These are phyloP conservation scores for Heliocidaris tuberculata DNA, from an alignment of 35 echinoderm and acorn worm genomes.

Conservation along the genomic window DNA sequence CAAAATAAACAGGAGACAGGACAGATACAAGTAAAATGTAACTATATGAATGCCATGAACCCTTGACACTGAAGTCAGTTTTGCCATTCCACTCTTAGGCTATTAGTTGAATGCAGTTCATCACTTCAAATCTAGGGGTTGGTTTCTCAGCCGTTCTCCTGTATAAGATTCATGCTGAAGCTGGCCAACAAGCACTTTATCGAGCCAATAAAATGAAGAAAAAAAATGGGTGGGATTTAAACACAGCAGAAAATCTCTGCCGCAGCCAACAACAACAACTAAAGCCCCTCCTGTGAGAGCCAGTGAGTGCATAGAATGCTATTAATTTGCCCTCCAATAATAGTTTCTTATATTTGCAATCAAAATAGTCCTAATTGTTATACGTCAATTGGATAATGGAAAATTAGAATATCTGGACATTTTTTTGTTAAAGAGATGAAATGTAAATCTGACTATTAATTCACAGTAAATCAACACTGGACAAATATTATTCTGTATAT, in stretches of 20 bases:
- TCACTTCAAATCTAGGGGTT: constrained; percentile 5
- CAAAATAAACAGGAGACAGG: background rate
- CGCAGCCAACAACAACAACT: background rate
- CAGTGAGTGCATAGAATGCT: background rate
- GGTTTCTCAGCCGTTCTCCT: background rate
- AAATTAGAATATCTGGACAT: no score
- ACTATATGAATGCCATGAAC: background rate
- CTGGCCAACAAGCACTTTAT: background rate
- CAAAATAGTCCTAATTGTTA: no score
- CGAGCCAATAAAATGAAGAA: background rate
- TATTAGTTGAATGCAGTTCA: constrained; percentile 1
- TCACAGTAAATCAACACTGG: no score
- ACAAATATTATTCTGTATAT: no score
- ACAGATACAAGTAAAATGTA: no score
- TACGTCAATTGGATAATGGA: no score
- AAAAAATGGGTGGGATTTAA: background rate
- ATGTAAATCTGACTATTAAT: no score
- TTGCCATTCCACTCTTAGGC: constrained; percentile 21
- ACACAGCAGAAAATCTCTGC: background rate
- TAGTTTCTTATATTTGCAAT: no score
- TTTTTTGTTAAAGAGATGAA: no score
- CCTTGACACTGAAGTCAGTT: background rate
- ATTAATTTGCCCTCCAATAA: no score
- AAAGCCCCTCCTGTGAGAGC: background rate
- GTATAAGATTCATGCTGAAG: background rate